A percentile compares a stretch with the other conserved stretches of the same genome.
Conservation (phyloP, 2,797 vertebrate genomes). For the Rhodeus uyekii region DNA sequence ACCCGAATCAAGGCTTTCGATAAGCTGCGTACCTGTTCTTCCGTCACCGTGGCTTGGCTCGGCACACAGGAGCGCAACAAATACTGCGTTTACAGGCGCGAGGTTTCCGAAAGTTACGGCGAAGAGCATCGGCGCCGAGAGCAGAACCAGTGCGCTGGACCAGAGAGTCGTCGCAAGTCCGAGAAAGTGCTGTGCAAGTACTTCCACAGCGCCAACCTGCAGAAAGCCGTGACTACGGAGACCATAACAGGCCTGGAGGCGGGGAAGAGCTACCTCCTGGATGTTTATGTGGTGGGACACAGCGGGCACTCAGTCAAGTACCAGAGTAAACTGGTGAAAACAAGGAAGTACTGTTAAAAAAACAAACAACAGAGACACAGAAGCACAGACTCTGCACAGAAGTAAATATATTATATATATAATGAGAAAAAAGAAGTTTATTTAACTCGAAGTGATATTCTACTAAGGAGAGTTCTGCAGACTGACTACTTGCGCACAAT, state of each 20-base stretch:
- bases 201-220: constrained; percentile 95
- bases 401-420: constrained; percentile 83
- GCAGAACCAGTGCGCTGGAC: constrained; percentile 94
- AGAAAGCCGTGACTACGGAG: constrained; percentile 97
- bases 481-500: constrained; percentile 86
- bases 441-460: constrained; percentile 85
- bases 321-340: constrained; percentile 99
- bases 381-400: constrained; percentile 74
- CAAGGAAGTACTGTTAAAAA: constrained; percentile 94
- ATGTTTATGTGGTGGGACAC: constrained; percentile 95
- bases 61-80: constrained; percentile 98
- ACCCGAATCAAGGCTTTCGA: constrained; percentile 96
- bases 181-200: constrained; percentile 99
- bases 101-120: constrained; percentile 85
- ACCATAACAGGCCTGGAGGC: constrained; percentile 90
- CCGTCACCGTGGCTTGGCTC: constrained; percentile 94
- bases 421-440: constrained; percentile 73
- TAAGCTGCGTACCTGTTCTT: constrained; percentile 94
- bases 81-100: constrained; percentile 94
- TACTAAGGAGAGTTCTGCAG: constrained; percentile 80
- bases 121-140: constrained; percentile 91
- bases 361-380: constrained; percentile 23
- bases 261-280: constrained; percentile 94
- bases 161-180: constrained; percentile 88
- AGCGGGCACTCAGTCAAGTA: constrained; percentile 95